Percentiles rank a stretch among this genome's conserved stretches.
These are phyloP conservation scores for Scaeva pyrastri DNA, from an alignment of 2,888 invertebrate species.

Conservation along the genomic window DNA sequence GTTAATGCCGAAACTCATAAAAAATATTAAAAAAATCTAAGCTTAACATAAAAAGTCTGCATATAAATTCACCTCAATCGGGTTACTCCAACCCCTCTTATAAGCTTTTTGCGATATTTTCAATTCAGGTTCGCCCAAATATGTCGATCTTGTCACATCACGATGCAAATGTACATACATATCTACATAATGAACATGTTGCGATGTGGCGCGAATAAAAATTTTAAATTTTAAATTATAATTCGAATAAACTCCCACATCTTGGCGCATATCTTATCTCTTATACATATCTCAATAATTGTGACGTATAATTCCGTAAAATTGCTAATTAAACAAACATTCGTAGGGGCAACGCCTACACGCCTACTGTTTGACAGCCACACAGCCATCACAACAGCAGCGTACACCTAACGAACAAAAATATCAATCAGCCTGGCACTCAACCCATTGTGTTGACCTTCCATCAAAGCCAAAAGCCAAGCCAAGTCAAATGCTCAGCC, in stretches of 20 bases:
- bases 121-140: neutral
- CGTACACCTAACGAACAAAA: slow-evolving; percentile 64
- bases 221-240: too few relatives aligned
- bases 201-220: slow-evolving; percentile 14
- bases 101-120: neutral
- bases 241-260: slow-evolving; percentile 23
- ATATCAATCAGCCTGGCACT: slow-evolving; percentile 75
- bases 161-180: too few relatives aligned
- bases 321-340: slow-evolving; percentile 74
- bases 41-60: slow-evolving; percentile 9
- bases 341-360: slow-evolving; percentile 66
- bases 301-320: slow-evolving; percentile 61
- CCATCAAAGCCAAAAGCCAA: slow-evolving; percentile 63
- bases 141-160: slow-evolving; percentile 21
- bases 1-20: neutral
- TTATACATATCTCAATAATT: slow-evolving; percentile 32
- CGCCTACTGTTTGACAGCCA: slow-evolving; percentile 73
- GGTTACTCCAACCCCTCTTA: neutral
- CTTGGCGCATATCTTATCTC: neutral
- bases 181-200: neutral
- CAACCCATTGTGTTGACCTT: slow-evolving; percentile 75
- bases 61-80: slow-evolving; percentile 1
- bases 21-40: neutral
- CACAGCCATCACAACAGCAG: slow-evolving; percentile 18
- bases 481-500: slow-evolving; percentile 48